Base-by-base conservation (phyloP, 2,797 vertebrate species). In the Dermochelys coriacea region DNA sequence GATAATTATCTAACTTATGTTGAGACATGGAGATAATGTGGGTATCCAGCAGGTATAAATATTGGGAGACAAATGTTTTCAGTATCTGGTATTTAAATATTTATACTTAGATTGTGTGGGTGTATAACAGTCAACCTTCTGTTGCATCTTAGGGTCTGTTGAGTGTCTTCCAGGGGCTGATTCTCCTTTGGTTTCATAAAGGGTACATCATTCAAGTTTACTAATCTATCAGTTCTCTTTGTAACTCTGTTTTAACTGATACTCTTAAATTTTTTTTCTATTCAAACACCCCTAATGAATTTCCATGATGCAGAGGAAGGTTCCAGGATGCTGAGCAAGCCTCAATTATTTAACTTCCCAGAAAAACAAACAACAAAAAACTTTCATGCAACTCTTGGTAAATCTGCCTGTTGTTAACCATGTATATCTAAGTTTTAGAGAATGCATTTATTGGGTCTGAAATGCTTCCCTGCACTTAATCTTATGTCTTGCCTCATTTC, bases 401-500 rank as follows among this genome's bases (percentile, higher is more conserved):
- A 54, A 87, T 88, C 81, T 92, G 31, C 84, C 83, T 94, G 45
- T 93, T 86, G 29, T 91, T 93, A 96, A 86, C 84, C 57, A 51
- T 64, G 23, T 96, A 91, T 86, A 96, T 85, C 51, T 83, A 15
- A 82, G 85, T 98, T 94, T 57, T 91, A 82, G 96, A 86, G 91
- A 93, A 92, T 50, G 49, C 31, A 27, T 92, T 96, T 95, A 81
- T 54, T 80, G 88, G 85, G 91, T 96, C 97, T 97, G 93, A 95
- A 96, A 93, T 98, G 87, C 90, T 98, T 98, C 92, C 88, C 90
- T 97, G 91, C 91, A 94, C 89, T 96, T 97, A 95, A 93, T 96
- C 91, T 96, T 91, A 50, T 1, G 50, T 96, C 95, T 97, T 97
- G 87, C 94, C 94, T 97, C 96, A 97, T 93, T 92, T 97, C 94